phyloP scores from a whole-genome alignment of 2,797 vertebrate species.

The Xiphophorus birchmanni region DNA sequence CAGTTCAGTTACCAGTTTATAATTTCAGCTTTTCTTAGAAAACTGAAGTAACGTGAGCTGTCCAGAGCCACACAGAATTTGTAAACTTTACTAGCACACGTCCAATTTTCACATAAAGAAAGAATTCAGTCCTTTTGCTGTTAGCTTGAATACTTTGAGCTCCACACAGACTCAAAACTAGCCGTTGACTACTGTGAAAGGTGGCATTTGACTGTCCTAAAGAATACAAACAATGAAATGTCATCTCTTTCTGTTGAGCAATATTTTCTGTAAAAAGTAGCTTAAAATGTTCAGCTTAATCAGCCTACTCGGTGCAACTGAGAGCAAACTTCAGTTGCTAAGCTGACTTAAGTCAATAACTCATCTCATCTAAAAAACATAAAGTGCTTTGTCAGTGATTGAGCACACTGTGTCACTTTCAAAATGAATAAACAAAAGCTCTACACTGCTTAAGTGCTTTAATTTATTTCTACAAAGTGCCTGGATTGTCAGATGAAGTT shows the following conservation, averaged over 20 bases:
- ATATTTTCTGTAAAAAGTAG: background rate
- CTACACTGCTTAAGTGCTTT: background rate
- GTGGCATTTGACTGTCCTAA: background rate
- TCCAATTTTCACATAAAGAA: background rate
- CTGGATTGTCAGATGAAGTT: conserved; percentile 12
- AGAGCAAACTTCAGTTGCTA: background rate
- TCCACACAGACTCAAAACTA: background rate
- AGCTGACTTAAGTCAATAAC: background rate
- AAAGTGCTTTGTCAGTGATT: background rate
- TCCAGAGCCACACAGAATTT: background rate
- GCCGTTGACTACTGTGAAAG: background rate
- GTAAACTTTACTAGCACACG: background rate
- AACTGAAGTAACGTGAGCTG: background rate
- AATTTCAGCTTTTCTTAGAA: background rate
- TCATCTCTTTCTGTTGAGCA: background rate
- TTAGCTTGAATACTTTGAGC: background rate
- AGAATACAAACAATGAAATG: background rate
- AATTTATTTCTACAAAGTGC: conserved; percentile 25
- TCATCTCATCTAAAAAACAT: background rate
- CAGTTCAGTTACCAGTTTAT: background rate
- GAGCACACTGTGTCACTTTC: conserved; percentile 21
- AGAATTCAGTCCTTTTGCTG: background rate
- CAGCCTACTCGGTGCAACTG: background rate
- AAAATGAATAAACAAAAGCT: conserved; percentile 26
- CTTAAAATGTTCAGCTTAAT: background rate